Evolutionary conservation across 2,797 vertebrate genomes (phyloP).

Genomic region (Liparis tanakae): DNA sequence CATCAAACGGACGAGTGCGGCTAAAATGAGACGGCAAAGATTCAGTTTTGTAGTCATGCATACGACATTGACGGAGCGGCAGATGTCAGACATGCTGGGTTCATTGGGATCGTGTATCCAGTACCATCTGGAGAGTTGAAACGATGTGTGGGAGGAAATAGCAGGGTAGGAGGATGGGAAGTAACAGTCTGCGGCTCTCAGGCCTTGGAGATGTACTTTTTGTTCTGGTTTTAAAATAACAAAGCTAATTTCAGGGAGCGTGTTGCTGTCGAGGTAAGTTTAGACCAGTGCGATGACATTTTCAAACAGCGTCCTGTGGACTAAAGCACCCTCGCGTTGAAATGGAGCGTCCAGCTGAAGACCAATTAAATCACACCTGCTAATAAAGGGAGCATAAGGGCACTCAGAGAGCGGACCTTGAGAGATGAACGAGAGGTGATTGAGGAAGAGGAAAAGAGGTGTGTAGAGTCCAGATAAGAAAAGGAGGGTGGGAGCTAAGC

Average conservation of each 20-base stretch:
- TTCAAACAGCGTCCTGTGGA: conserved; percentile 34
- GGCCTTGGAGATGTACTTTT: conserved; percentile 6
- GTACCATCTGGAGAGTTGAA: conserved; percentile 25
- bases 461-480: conserved; percentile 42
- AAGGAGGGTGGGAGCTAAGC: conserved; percentile 19
- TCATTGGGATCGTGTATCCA: conserved; percentile 6
- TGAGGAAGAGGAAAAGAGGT: conserved; percentile 37
- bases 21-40: conserved; percentile 35
- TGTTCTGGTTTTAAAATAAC: conserved; percentile 8
- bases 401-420: conserved; percentile 47
- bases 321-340: conserved; percentile 38
- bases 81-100: conserved; percentile 29
- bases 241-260: conserved; percentile 13
- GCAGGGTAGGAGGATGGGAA: background rate
- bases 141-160: conserved; percentile 1
- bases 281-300: conserved; percentile 35
- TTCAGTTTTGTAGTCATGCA: conserved; percentile 4
- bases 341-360: conserved; percentile 59
- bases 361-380: conserved; percentile 67
- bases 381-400: conserved; percentile 65
- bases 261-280: conserved; percentile 43
- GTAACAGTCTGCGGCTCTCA: conserved; percentile 7
- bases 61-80: conserved; percentile 7
- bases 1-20: conserved; percentile 27
- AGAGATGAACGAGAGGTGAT: conserved; percentile 66